Base-by-base conservation (phyloP, 2,797 vertebrate genomes). In the Chloroceryle amazona region DNA sequence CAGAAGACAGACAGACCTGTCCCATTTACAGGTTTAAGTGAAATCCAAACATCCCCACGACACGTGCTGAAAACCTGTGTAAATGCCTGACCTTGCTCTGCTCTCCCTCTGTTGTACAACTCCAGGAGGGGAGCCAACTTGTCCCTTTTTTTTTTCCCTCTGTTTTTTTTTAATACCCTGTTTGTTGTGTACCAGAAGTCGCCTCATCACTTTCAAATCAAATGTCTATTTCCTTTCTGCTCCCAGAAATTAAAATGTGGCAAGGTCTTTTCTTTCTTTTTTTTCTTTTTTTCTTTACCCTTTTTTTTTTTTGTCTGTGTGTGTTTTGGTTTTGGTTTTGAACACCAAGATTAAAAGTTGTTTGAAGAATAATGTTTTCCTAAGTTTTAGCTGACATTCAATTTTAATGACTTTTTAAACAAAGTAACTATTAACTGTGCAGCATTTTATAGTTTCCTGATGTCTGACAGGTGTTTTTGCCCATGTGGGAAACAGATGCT, bases 391-490 rank as follows among this genome's bases (percentile, higher is more conserved):
- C 97, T 98, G 98, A 98, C 98, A 98, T 98, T 98, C 97, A 96
- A 96, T 98, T 98, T 98, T 98, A 98, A 98, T 98, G 98, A 98
- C 97, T 98, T 98, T 98, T 97, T 90, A 96, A 98, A 98, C 98
- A 98, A 98, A 98, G 98, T 98, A 92, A 96, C 96, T 96, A 83
- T 81, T 97, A 97, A 89, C 87, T 74, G 90, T 60, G 93, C 68
- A 58, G 70, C 76, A 31, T 97, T 97, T 97, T 93, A 94, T 75
- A 75, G 93, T 95, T 97, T 96, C 98, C 97, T 97, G 97, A 95
- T 97, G 97, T 97, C 98, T 98, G 98, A 97, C 98, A 98, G 98
- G 98, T 98, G 98, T 98, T 98, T 98, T 96, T 94, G 97, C 98
- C 98, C 97, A 96, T 90, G 98, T 98, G 98, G 98, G 98, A 97